Conservation (phyloP, 2,113 vertebrate species). For the Lampris incognitus region DNA sequence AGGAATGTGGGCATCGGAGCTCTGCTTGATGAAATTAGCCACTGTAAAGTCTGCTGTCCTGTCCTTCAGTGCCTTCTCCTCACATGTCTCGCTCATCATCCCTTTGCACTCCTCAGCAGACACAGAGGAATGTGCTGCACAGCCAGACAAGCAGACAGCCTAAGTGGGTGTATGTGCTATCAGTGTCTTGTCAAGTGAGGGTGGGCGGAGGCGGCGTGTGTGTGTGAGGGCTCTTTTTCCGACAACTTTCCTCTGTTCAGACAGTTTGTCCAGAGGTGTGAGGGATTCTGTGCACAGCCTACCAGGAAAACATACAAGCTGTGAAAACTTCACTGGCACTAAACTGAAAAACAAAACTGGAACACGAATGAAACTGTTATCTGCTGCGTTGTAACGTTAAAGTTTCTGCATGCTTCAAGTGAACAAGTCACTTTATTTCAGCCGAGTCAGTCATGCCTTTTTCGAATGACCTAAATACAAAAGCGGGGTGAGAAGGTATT, state of each 20-base stretch:
- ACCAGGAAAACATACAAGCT: no score
- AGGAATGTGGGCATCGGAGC: constrained; percentile 40
- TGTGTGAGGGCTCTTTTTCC: constrained; percentile 2
- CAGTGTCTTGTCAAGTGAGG: constrained; percentile 33
- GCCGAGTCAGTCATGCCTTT: no score
- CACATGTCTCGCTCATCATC: constrained; percentile 51
- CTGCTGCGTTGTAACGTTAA: neutral
- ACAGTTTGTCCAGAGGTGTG: constrained; percentile 32
- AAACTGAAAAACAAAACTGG: neutral
- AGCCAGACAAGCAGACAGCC: constrained; percentile 43
- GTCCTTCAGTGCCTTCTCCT: constrained; percentile 41
- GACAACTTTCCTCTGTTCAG: constrained; percentile 4
- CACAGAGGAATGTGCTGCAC: constrained; percentile 56
- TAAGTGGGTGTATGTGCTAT: constrained; percentile 50
- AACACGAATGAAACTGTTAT: neutral
- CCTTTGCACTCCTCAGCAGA: constrained; percentile 36
- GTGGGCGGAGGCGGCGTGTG: neutral
- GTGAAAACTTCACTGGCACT: no score
- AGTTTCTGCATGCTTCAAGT: neutral
- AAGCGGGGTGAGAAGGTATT: no score
- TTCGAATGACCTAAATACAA: no score
- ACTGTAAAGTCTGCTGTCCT: constrained; percentile 41
- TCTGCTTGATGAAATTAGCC: constrained; percentile 44
- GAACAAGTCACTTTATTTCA: no score
- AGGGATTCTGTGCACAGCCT: constrained; percentile 8